phyloP scores from a whole-genome alignment of 2,888 invertebrate species.

The Dicycla oo region DNA sequence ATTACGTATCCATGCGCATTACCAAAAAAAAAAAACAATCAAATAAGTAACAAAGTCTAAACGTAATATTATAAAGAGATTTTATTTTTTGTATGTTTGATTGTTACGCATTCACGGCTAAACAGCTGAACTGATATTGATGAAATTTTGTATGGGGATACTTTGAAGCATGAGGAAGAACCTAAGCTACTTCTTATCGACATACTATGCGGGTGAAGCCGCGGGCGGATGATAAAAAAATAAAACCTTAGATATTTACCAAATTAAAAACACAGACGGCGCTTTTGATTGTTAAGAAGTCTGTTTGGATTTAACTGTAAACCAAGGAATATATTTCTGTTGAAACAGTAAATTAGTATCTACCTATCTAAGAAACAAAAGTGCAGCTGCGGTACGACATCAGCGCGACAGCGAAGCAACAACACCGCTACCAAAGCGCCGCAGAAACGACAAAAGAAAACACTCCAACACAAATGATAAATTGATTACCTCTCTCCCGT shows the following conservation, averaged over 20 bases:
- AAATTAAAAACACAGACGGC: background rate
- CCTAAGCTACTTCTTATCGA: too few species aligned
- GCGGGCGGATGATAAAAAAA: background rate
- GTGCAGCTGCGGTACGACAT: background rate
- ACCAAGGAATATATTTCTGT: background rate
- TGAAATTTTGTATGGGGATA: too few species aligned
- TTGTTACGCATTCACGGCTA: too few species aligned
- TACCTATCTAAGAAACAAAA: conserved; percentile 1
- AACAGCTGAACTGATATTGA: too few species aligned
- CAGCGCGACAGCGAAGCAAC: background rate
- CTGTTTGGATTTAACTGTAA: background rate
- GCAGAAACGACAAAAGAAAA: conserved; percentile 13
- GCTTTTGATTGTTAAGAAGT: background rate
- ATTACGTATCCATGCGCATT: background rate
- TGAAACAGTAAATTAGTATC: background rate
- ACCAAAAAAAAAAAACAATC: too few species aligned
- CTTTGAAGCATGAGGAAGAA: too few species aligned
- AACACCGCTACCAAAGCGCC: conserved; percentile 7
- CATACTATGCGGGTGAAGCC: too few species aligned
- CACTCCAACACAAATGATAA: conserved; percentile 24
- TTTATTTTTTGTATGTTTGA: too few species aligned
- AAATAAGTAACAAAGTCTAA: too few species aligned
- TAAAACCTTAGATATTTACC: background rate
- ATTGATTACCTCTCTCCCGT: conserved; percentile 22
- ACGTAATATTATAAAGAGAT: too few species aligned